A percentile compares a stretch with the other conserved stretches of the same genome.
Evolutionary conservation across 2,113 vertebrate species (phyloP).

Genomic region (Platichthys stellatus): DNA sequence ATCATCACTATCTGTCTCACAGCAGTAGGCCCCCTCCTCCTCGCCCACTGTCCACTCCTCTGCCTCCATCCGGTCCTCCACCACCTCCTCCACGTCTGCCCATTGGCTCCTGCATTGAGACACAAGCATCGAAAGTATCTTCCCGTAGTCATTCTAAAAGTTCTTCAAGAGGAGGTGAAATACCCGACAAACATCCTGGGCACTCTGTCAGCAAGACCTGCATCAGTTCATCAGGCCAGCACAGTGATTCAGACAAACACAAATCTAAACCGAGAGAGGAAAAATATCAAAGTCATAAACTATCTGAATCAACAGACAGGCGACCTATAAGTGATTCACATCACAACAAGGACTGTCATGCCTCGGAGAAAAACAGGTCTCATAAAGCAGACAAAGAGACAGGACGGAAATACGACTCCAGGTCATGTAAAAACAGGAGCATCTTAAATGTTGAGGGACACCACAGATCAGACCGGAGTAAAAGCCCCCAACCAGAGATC

Average conservation of each 20-base stretch:
- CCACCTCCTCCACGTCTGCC: slow-evolving; percentile 14
- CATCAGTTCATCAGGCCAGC: slow-evolving; percentile 67
- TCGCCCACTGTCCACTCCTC: not conserved
- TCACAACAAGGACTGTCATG: slow-evolving; percentile 36
- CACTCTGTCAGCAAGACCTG: slow-evolving; percentile 50
- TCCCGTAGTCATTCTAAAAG: slow-evolving; percentile 25
- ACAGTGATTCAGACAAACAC: slow-evolving; percentile 61
- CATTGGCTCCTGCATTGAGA: not conserved
- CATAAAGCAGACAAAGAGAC: slow-evolving; percentile 77
- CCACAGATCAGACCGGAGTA: slow-evolving; percentile 70
- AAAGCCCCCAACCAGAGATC: slow-evolving; percentile 48
- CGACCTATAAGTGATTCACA: slow-evolving; percentile 38
- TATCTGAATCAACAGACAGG: slow-evolving; percentile 32
- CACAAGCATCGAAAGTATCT: slow-evolving; percentile 10
- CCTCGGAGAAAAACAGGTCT: slow-evolving; percentile 38
- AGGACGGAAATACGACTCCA: slow-evolving; percentile 78
- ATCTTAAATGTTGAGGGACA: slow-evolving; percentile 68
- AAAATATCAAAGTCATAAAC: slow-evolving; percentile 37
- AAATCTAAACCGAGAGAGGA: slow-evolving; percentile 57
- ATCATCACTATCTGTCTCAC: slow-evolving; percentile 25
- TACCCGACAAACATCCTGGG: slow-evolving; percentile 46
- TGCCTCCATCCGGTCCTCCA: not conserved
- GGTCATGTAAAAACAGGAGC: slow-evolving; percentile 66
- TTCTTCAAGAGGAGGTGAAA: slow-evolving; percentile 25
- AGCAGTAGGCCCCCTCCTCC: slow-evolving; percentile 5